Percentiles rank a stretch among this genome's conserved stretches.
Evolutionary conservation across 2,113 vertebrate genomes (phyloP).

Genomic region (Cariama cristata): DNA sequence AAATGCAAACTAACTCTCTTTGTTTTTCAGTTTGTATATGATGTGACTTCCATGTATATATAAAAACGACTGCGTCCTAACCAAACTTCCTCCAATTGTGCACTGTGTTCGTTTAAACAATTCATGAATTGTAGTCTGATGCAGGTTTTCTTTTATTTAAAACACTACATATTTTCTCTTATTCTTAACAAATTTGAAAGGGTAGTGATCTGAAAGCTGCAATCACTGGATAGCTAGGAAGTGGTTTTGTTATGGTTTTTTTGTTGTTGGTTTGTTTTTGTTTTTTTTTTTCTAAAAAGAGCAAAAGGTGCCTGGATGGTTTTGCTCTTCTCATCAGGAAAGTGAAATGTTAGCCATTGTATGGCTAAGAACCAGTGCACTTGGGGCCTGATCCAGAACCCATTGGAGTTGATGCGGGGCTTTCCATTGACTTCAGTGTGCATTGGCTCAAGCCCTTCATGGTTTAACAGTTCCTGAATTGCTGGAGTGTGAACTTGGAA

Average conservation of each 20-base stretch:
- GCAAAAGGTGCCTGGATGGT: constrained; percentile 48
- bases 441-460: not conserved
- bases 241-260: not conserved
- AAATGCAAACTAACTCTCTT: constrained; percentile 31
- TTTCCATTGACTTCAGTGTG: not conserved
- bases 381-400: constrained; percentile 21
- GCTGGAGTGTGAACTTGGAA: constrained; percentile 63
- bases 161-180: constrained; percentile 77
- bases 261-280: not conserved
- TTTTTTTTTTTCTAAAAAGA: not conserved
- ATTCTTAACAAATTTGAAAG: constrained; percentile 63
- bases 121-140: constrained; percentile 76
- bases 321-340: constrained; percentile 71
- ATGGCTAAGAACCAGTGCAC: constrained; percentile 72
- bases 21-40: constrained; percentile 73
- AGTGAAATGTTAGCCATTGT: constrained; percentile 71
- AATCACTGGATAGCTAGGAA: constrained; percentile 80
- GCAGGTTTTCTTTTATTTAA: constrained; percentile 75
- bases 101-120: constrained; percentile 84
- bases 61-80: constrained; percentile 76
- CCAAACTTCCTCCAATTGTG: constrained; percentile 87
- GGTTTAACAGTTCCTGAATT: constrained; percentile 62
- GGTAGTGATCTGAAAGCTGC: constrained; percentile 57
- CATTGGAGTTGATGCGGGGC: not conserved
- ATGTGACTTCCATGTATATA: constrained; percentile 82